These are phyloP conservation scores for Heterohyrax brucei DNA, from an alignment of 2,797 vertebrate genomes.

Conservation along the genomic window DNA sequence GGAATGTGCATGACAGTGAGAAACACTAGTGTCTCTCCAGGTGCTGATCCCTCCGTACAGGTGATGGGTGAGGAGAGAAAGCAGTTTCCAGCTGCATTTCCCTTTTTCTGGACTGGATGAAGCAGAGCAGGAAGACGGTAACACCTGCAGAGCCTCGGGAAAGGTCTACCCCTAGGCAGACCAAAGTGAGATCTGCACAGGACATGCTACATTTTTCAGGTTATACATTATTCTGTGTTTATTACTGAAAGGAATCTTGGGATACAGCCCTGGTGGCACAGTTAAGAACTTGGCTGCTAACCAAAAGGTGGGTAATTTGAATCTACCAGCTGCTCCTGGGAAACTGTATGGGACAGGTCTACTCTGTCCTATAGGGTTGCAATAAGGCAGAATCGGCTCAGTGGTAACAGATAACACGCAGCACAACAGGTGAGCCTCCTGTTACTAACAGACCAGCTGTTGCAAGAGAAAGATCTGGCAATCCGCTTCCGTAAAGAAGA, in stretches of 20 bases:
- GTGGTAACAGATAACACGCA: too few species aligned
- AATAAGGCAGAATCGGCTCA: too few species aligned
- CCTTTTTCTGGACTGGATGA: neutral
- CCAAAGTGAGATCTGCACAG: neutral
- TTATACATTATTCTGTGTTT: neutral
- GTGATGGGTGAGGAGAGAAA: neutral
- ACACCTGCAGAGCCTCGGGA: too few species aligned
- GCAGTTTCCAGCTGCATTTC: neutral
- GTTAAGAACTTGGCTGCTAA: neutral
- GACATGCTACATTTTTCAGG: neutral
- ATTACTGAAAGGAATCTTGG: neutral
- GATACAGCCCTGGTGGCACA: neutral
- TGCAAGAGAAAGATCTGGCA: neutral
- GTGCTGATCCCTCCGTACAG: neutral
- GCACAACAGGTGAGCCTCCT: too few species aligned
- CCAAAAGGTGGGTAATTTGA: neutral
- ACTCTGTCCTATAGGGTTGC: too few species aligned
- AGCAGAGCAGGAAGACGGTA: neutral
- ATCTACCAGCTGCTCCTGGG: neutral
- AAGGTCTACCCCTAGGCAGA: neutral
- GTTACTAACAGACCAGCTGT: too few species aligned
- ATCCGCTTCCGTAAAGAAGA: neutral
- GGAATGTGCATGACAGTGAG: conserved; percentile 7
- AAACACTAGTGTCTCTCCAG: neutral
- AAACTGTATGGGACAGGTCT: too few species aligned